Base-by-base conservation (phyloP, 2,888 invertebrate species). In the Eilema depressum region DNA sequence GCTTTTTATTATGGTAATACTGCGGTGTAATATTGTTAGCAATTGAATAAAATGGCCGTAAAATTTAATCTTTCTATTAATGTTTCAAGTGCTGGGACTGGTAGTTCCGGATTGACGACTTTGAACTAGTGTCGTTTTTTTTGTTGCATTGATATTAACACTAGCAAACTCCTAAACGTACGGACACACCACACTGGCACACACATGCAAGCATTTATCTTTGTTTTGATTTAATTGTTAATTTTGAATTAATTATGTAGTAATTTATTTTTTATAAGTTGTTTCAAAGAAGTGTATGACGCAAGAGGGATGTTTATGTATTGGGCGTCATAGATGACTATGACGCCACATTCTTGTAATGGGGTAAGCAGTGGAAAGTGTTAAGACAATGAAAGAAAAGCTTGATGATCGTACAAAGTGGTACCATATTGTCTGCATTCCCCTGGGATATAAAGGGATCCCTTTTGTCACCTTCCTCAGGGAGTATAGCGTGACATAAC, bases 1-100 rank as follows among this genome's bases (percentile, higher is more conserved):
- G 81, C 74, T 78, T 79, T 76, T 79, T 79, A 80, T 82, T 73
- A 74, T 80, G 75, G 37, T 80, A 78, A 81, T 80, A 11, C 65
- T 30, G 70, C 26, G 81, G 83, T 80, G 70, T 78, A 74, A 71
- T 78, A 73, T 72, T 75, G 75, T 75, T 63, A 66, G 72, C 61
- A 47, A 77, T 72, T 71, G 73, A 65, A 64, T 66, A 67, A 66
- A 68, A 70, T 70, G 68, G 23, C n/a, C 37, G 59, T 76, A 59
- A 64, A 73, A 68, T 23, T 56, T 73, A 47, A 67, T 65, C 61
- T 65, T 57, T 67, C 59, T 60, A 47, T 59, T 71, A 25, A 53
- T 61, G 56, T 61, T 64, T 71, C 30, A 71, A 63, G 41, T 33
- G 26, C 20, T 70, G 37, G 23, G 7, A 66, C 61, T 28, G 62